These are phyloP conservation scores for Siniperca undulata DNA, from an alignment of 2,797 vertebrate species.

Conservation along the genomic window DNA sequence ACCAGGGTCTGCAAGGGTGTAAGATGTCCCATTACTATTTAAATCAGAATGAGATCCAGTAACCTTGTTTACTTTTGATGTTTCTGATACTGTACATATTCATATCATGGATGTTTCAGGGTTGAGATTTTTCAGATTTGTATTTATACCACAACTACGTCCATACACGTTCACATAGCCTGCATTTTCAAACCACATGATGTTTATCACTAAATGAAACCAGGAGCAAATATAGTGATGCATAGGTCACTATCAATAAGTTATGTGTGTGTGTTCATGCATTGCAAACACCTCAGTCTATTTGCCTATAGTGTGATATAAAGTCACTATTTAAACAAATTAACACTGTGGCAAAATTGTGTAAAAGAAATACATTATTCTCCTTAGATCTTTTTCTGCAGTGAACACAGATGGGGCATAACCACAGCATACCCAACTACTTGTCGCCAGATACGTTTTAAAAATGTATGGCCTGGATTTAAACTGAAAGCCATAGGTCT, in stretches of 20 bases:
- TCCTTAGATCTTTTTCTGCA: neutral
- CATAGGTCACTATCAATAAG: neutral
- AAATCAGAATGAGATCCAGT: neutral
- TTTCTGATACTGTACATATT: neutral
- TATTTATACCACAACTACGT: neutral
- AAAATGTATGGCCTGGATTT: neutral
- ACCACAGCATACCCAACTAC: neutral
- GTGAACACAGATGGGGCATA: neutral
- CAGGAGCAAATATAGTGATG: neutral
- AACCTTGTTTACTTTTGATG: neutral
- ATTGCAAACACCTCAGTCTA: neutral
- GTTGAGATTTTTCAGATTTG: slow-evolving; percentile 3
- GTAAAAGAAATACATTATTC: neutral
- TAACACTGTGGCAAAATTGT: neutral
- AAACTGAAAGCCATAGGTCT: neutral
- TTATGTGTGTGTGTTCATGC: neutral
- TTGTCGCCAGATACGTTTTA: neutral
- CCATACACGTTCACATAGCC: neutral
- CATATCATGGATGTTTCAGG: neutral
- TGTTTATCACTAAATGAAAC: slow-evolving; percentile 12
- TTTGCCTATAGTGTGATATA: neutral
- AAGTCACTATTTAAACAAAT: neutral
- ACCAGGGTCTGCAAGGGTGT: too few species aligned
- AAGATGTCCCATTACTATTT: too few species aligned
- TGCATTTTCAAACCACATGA: slow-evolving; percentile 3